phyloP scores from a whole-genome alignment of 2,888 invertebrate genomes.

The Cephus sareptanus region DNA sequence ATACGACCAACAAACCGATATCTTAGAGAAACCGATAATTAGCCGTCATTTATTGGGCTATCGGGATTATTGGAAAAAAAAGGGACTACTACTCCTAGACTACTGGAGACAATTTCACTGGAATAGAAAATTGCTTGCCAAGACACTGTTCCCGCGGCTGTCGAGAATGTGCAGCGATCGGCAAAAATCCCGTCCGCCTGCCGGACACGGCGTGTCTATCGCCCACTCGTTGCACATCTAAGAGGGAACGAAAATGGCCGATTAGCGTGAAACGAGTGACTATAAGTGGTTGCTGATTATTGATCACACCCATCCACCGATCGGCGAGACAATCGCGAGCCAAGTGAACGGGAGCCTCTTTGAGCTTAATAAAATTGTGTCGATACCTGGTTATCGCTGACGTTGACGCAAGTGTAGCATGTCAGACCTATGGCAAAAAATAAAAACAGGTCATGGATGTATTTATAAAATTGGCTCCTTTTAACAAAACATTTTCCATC shows the following conservation, averaged over 20 bases:
- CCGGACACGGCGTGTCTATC: constrained; percentile 72
- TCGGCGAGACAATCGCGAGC: neutral
- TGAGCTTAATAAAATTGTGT: neutral
- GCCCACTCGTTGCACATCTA: constrained; percentile 73
- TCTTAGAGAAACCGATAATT: neutral
- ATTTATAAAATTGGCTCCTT: neutral
- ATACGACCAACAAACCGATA: neutral
- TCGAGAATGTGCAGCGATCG: constrained; percentile 75
- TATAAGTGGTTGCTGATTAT: neutral
- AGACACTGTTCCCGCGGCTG: constrained; percentile 72
- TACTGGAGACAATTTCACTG: neutral
- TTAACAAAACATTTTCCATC: neutral
- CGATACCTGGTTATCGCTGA: constrained; percentile 70
- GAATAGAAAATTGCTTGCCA: constrained; percentile 54
- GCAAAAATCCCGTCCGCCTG: constrained; percentile 73
- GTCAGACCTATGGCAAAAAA: constrained; percentile 62
- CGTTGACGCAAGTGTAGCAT: constrained; percentile 75
- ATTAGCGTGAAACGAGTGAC: neutral
- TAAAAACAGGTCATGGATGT: constrained; percentile 27
- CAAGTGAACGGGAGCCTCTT: neutral
- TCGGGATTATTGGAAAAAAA: neutral
- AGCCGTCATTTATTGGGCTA: neutral
- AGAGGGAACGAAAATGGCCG: constrained; percentile 25
- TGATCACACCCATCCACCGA: neutral
- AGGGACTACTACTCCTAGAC: neutral